These are phyloP conservation scores for Helicoverpa armigera DNA, from an alignment of 1,140 invertebrate species.

Conservation along the genomic window DNA sequence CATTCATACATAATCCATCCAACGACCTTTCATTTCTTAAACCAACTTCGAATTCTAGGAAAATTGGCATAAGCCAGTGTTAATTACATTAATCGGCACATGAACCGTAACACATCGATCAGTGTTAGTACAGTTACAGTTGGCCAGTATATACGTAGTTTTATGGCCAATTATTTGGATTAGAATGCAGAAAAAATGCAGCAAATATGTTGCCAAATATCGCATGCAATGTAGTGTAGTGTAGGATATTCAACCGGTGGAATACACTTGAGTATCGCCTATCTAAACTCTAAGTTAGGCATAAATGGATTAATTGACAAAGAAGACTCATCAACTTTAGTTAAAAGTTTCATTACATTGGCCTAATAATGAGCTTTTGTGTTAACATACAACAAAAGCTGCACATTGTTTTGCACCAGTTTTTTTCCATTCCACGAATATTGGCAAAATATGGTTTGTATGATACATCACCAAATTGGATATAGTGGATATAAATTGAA, in stretches of 20 bases:
- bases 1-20: not conserved
- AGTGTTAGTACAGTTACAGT: not conserved
- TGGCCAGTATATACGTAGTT: not conserved
- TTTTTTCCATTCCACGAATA: no score
- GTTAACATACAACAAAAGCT: no score
- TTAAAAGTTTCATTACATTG: no score
- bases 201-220: conserved; percentile 16
- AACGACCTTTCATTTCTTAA: not conserved
- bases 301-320: no score
- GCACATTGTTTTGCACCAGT: no score
- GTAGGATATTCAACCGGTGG: no score
- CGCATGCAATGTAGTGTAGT: not conserved
- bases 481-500: no score
- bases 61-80: conserved; percentile 14
- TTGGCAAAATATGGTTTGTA: no score
- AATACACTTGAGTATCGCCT: no score
- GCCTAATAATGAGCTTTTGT: no score
- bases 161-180: conserved; percentile 32
- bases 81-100: conserved; percentile 7
- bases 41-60: conserved; percentile 2
- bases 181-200: conserved; percentile 29
- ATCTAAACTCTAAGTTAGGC: no score
- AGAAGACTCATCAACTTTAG: no score
- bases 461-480: not conserved
- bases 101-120: conserved; percentile 32